phyloP scores from a whole-genome alignment of 2,888 invertebrate species.

The Agrilus mali region DNA sequence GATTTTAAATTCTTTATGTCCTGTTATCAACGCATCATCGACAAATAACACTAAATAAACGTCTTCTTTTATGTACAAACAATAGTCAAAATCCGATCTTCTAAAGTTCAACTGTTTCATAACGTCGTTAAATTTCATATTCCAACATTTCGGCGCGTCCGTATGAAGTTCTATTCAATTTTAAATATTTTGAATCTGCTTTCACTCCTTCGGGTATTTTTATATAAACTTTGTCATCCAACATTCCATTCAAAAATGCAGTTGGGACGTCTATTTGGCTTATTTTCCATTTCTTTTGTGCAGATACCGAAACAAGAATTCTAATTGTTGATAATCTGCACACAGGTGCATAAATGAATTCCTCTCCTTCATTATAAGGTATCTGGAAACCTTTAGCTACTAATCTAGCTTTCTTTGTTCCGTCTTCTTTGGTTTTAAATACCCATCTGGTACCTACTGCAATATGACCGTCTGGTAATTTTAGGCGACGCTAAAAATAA shows the following conservation, averaged over 20 bases:
- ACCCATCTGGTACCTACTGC: neutral
- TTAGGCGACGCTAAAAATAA: too few species aligned
- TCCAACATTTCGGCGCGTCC: too few species aligned
- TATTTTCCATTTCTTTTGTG: constrained; percentile 3
- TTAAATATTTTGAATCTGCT: too few species aligned
- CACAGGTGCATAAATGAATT: too few species aligned
- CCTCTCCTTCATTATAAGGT: neutral
- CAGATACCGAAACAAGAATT: neutral
- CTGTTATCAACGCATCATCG: too few species aligned
- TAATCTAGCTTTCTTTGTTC: neutral
- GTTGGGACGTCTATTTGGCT: constrained; percentile 6
- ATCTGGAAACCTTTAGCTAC: neutral
- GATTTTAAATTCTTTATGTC: too few species aligned
- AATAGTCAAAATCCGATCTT: too few species aligned
- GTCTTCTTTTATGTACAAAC: too few species aligned
- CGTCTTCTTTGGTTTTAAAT: neutral
- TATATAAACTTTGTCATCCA: constrained; percentile 3
- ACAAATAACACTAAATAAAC: too few species aligned
- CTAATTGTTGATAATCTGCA: neutral
- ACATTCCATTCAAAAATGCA: constrained; percentile 9
- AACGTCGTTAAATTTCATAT: too few species aligned
- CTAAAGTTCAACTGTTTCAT: too few species aligned
- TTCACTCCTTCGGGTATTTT: constrained; percentile 3
- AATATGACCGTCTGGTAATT: neutral
- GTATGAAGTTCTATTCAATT: too few species aligned